Conservation (phyloP, 2,888 invertebrate species). For the Anagyrus pseudococci region DNA sequence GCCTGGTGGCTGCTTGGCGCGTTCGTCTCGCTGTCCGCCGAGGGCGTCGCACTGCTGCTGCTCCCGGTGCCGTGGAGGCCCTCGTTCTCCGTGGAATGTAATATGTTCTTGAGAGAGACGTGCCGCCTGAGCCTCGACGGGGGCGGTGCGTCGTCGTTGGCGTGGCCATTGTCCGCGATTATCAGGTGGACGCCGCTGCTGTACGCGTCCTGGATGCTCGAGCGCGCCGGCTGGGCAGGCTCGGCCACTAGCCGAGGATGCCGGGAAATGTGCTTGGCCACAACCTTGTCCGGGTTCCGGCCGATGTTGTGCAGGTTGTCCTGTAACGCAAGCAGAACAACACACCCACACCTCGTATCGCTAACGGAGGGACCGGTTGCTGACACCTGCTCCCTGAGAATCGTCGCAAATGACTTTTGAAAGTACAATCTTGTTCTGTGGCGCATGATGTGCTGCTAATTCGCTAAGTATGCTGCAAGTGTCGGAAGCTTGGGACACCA, state of each 20-base stretch:
- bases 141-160: slow-evolving; percentile 51
- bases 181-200: slow-evolving; percentile 60
- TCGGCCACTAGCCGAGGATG: slow-evolving; percentile 66
- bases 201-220: slow-evolving; percentile 74
- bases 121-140: slow-evolving; percentile 55
- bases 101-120: slow-evolving; percentile 60
- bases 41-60: neutral
- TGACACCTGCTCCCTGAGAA: slow-evolving; percentile 23
- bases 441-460: neutral
- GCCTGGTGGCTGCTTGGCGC: slow-evolving; percentile 17
- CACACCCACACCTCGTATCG: slow-evolving; percentile 34
- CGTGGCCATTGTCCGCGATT: slow-evolving; percentile 58
- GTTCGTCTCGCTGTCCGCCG: neutral
- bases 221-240: slow-evolving; percentile 74
- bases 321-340: slow-evolving; percentile 40
- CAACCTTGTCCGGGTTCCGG: slow-evolving; percentile 81
- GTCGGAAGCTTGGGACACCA: neutral
- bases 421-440: neutral
- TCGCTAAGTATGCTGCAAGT: neutral
- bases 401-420: slow-evolving; percentile 16
- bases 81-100: slow-evolving; percentile 66
- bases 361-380: neutral
- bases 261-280: slow-evolving; percentile 53
- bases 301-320: slow-evolving; percentile 87
- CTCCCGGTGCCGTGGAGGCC: neutral